Percentiles rank a stretch among this genome's conserved stretches.
Evolutionary conservation across 2,797 vertebrate genomes (phyloP).

Genomic region (Iguana delicatissima): DNA sequence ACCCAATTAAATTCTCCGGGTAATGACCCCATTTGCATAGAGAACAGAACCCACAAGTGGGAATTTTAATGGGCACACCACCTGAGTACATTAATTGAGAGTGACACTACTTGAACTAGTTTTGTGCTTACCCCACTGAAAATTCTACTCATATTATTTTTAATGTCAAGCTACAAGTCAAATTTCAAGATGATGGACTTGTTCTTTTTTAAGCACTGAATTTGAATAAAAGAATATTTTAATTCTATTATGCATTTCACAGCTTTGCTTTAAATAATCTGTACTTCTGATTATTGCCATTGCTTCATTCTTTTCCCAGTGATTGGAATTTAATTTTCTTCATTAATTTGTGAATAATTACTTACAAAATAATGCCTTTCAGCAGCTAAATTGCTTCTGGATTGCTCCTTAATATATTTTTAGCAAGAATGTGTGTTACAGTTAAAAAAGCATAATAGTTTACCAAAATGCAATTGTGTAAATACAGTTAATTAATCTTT

Average conservation of each 20-base stretch:
- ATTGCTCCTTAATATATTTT: slow-evolving; percentile 77
- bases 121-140: slow-evolving; percentile 90
- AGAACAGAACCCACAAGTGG: slow-evolving; percentile 90
- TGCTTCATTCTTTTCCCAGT: slow-evolving; percentile 80
- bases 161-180: slow-evolving; percentile 91
- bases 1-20: slow-evolving; percentile 94
- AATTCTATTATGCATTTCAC: slow-evolving; percentile 81
- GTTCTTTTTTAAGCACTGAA: slow-evolving; percentile 90
- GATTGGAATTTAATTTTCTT: slow-evolving; percentile 85
- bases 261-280: slow-evolving; percentile 82
- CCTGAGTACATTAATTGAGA: slow-evolving; percentile 95
- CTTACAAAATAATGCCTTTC: slow-evolving; percentile 76
- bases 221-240: slow-evolving; percentile 83
- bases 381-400: slow-evolving; percentile 75
- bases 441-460: slow-evolving; percentile 75
- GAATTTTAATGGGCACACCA: slow-evolving; percentile 94
- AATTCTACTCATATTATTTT: slow-evolving; percentile 92
- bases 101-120: slow-evolving; percentile 94
- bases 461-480: slow-evolving; percentile 79
- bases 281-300: slow-evolving; percentile 79
- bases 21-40: slow-evolving; percentile 97
- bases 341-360: slow-evolving; percentile 86
- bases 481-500: slow-evolving; percentile 77
- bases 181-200: slow-evolving; percentile 91
- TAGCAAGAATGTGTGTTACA: slow-evolving; percentile 69